Evolutionary conservation across 2,797 vertebrate species (phyloP), one percentile per base, ranked within the genome.

Genomic region (Mico argentatus): DNA sequence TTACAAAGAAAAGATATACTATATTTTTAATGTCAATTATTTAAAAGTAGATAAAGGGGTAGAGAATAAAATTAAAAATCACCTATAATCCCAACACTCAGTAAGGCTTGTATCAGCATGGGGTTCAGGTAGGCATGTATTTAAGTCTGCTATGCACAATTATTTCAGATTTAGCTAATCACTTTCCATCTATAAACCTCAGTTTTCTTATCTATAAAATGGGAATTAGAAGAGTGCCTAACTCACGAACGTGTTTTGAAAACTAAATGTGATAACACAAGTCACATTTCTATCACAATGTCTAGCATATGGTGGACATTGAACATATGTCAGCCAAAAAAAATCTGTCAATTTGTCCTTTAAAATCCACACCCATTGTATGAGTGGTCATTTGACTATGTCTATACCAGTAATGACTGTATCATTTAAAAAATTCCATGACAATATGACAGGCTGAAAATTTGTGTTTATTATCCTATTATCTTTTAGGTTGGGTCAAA

Each of bases 161-260:
- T 30, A 24, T 67, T 33, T 82, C 64, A 39, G 7, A 73, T 91
- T 97, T 75, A 85, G 7, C 59, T 80, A 59, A 3, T 82, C 86
- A 59, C 17, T 76, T 89, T 87, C 27, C 27, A 59, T 86, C 20
- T 82, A 86, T 59, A 64, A 84, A 46, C 30, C 84, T 95, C 72
- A 67, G 12, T 90, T 57, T 95, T 90, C 26, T 88, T 36, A 75
- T 76, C 12, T 91, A 4, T 22, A 84, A 95, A 96, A 86, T 83
- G 24, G 14, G 10, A 4, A 89, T 90, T 85, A 92, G 27, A 93
- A 70, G 36, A 89, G 36, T 88, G 11, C 7, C n/a, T 85, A 41
- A 12, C 30, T 88, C n/a, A 88, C 9, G 70, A 90, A 72, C 8
- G 7, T 77, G 93, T 27, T 79, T 72, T 94, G 64, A 92, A 88